These are phyloP conservation scores for Caenorhabditis inopinata DNA, from an alignment of 1,140 invertebrate genomes.

Conservation along the genomic window DNA sequence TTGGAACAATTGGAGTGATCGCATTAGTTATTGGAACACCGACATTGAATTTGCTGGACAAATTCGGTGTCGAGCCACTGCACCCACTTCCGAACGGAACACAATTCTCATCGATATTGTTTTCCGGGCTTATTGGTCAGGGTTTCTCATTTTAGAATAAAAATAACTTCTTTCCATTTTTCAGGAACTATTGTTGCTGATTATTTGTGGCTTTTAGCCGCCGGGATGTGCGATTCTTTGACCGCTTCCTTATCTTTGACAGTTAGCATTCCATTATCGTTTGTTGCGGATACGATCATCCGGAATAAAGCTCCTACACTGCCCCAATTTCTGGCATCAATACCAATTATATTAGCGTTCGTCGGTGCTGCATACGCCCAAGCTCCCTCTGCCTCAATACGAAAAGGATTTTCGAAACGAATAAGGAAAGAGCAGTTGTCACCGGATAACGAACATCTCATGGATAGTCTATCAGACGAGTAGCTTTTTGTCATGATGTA, in stretches of 20 bases:
- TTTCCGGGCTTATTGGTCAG: conserved; percentile 41
- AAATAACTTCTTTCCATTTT: not conserved
- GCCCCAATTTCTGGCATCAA: conserved; percentile 42
- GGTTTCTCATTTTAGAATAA: not conserved
- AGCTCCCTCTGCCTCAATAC: not conserved
- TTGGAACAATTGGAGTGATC: conserved; percentile 45
- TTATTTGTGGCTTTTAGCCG: conserved; percentile 43
- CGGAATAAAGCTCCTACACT: conserved; percentile 35
- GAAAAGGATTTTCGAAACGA: conserved; percentile 21
- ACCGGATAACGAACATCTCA: not conserved
- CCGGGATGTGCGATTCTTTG: conserved; percentile 45
- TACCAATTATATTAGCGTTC: conserved; percentile 49
- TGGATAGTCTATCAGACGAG: not conserved
- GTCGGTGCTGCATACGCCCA: conserved; percentile 34
- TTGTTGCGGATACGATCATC: conserved; percentile 43
- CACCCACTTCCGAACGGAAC: conserved; percentile 33
- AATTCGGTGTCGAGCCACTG: conserved; percentile 24
- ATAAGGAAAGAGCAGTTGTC: not conserved
- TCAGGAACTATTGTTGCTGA: conserved; percentile 45
- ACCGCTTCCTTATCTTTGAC: conserved; percentile 44
- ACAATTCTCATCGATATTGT: conserved; percentile 34
- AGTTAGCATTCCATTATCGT: conserved; percentile 42
- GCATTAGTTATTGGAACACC: conserved; percentile 39
- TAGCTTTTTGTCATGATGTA: not conserved
- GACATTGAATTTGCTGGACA: conserved; percentile 33